Conservation (phyloP, 2,113 vertebrate species). For the Perccottus glenii region DNA sequence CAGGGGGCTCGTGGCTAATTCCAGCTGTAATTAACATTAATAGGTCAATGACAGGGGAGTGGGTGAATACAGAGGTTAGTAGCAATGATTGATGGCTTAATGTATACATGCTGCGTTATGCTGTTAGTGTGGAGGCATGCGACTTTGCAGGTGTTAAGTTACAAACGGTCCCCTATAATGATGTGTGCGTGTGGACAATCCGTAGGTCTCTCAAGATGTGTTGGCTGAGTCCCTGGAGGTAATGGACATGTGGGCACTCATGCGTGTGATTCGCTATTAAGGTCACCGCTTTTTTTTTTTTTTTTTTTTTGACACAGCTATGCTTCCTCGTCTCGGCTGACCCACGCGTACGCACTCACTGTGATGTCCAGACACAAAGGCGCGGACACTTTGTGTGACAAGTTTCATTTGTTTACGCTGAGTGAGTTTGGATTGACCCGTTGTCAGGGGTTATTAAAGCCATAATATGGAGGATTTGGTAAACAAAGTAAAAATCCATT, state of each 20-base stretch:
- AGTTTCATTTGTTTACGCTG: conserved; percentile 28
- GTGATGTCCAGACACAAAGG: conserved; percentile 52
- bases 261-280: conserved; percentile 78
- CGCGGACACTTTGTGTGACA: conserved; percentile 8
- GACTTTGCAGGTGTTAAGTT: conserved; percentile 28
- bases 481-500: background rate
- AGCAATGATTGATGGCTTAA: conserved; percentile 19
- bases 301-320: conserved; percentile 65
- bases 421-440: conserved; percentile 9
- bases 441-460: background rate
- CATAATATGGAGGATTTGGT: background rate
- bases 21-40: conserved; percentile 76
- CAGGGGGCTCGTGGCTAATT: conserved; percentile 68
- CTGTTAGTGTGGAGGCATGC: conserved; percentile 3
- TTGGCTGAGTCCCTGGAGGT: conserved; percentile 65
- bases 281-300: conserved; percentile 57
- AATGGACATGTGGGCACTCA: conserved; percentile 66
- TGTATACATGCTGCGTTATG: conserved; percentile 4
- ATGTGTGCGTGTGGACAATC: conserved; percentile 36
- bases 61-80: conserved; percentile 66
- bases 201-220: conserved; percentile 60
- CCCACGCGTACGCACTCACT: conserved; percentile 37
- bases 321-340: conserved; percentile 51
- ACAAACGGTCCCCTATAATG: conserved; percentile 29
- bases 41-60: conserved; percentile 70